These are phyloP conservation scores for Microtus pennsylvanicus DNA, from an alignment of 2,113 vertebrate species.

Conservation along the genomic window DNA sequence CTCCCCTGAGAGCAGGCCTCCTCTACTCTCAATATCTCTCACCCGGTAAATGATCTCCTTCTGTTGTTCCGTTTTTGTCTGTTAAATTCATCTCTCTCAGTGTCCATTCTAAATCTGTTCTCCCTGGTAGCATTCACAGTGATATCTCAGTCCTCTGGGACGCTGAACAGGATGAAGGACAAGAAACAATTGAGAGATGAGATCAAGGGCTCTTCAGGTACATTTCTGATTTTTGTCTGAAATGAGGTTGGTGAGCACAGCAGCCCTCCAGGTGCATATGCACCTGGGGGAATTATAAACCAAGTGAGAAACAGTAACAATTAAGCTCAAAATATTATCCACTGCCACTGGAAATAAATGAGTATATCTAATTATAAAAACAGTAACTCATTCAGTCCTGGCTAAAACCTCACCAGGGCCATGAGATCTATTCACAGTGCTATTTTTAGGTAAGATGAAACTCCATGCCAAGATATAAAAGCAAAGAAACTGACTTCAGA, in stretches of 20 bases:
- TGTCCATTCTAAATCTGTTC: constrained; percentile 5
- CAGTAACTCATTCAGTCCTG: background rate
- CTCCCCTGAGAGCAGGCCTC: constrained; percentile 12
- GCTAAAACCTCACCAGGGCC: background rate
- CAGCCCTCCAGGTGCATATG: background rate
- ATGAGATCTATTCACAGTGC: background rate
- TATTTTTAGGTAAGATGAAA: background rate
- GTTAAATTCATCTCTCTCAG: constrained; percentile 34
- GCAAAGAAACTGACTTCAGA: background rate
- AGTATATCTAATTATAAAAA: background rate
- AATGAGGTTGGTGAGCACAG: background rate
- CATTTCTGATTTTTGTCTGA: background rate
- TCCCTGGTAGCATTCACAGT: constrained; percentile 5
- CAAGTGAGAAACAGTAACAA: background rate
- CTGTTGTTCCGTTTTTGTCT: constrained; percentile 53
- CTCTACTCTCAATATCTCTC: background rate
- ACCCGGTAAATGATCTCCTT: background rate
- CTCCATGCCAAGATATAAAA: background rate
- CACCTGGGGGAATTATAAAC: background rate
- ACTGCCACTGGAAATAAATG: constrained; percentile 37
- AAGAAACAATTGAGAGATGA: constrained; percentile 52
- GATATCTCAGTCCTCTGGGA: constrained; percentile 39
- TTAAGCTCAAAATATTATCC: background rate
- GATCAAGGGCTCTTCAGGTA: background rate
- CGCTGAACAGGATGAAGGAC: background rate